Evolutionary conservation across 2,888 invertebrate genomes (phyloP).

Genomic region (Orchesellides sinensis): DNA sequence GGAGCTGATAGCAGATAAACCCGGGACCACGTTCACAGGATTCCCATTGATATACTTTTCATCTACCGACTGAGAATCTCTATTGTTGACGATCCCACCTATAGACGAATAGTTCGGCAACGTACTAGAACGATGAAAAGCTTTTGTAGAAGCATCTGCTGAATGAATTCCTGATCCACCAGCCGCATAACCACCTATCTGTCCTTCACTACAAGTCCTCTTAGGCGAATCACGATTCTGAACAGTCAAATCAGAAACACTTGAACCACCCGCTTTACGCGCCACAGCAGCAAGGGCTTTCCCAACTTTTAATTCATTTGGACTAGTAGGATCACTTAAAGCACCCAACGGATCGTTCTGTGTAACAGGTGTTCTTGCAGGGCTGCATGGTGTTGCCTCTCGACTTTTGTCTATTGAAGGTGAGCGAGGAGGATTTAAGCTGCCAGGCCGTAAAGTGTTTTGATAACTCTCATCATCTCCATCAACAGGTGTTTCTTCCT

Average conservation of each 20-base stretch:
- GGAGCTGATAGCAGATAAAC: slow-evolving; percentile 86
- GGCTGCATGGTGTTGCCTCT: slow-evolving; percentile 79
- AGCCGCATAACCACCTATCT: slow-evolving; percentile 64
- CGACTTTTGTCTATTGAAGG: slow-evolving; percentile 48
- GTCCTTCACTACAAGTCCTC: slow-evolving; percentile 73
- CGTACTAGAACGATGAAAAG: slow-evolving; percentile 74
- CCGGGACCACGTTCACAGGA: slow-evolving; percentile 72
- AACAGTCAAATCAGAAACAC: slow-evolving; percentile 50
- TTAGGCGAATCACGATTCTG: slow-evolving; percentile 72
- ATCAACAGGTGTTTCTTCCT: slow-evolving; percentile 73
- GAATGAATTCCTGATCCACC: slow-evolving; percentile 3
- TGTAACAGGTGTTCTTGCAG: slow-evolving; percentile 88
- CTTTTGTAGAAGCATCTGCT: slow-evolving; percentile 54
- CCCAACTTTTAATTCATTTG: slow-evolving; percentile 27
- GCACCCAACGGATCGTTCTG: slow-evolving; percentile 95
- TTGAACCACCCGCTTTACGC: slow-evolving; percentile 23
- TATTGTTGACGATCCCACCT: slow-evolving; percentile 26
- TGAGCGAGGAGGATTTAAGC: slow-evolving; percentile 54
- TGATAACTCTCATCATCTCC: slow-evolving; percentile 67
- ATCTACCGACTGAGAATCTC: slow-evolving; percentile 29
- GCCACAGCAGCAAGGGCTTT: slow-evolving; percentile 32
- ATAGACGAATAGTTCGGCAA: slow-evolving; percentile 73
- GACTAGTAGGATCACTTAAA: slow-evolving; percentile 78
- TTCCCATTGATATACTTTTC: slow-evolving; percentile 46
- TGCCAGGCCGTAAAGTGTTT: slow-evolving; percentile 54